Evolutionary conservation across 2,113 vertebrate species (phyloP), one percentile per base, ranked within the genome.

Genomic region (Actenoides hombroni): DNA sequence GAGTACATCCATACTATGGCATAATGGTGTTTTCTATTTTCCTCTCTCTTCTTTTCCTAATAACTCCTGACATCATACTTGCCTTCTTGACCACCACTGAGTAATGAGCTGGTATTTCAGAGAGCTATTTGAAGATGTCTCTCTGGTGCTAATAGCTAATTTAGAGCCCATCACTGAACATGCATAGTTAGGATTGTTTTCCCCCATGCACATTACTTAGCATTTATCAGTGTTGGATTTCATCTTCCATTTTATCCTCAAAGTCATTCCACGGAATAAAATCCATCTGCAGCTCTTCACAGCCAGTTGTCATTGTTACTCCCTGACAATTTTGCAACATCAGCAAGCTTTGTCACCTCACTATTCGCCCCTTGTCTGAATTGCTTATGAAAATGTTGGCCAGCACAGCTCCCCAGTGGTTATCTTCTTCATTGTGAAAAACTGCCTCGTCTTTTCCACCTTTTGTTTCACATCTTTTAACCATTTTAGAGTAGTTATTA

Each of bases 31-130:
- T 86, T 88, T 88, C 69, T 91, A 3, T 63, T 94, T 84, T 20
- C 11, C 44, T 80, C 53, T 92, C 86, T 53, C 10, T 86, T 82
- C 73, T 71, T 73, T 71, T 89, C 69, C 77, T 82, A 81, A 91
- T 85, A 76, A 87, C 65, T 89, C 89, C 92, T 91, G 91, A 92
- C 86, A 96, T 94, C 35, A 2, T 79, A 79, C 92, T 95, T 91
- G 92, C 89, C 74, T 95, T 82, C 91, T 89, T 86, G 83, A 92
- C 73, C 69, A 89, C 39, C 64, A 54, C 57, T 64, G 80, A 89
- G 35, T 95, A 96, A 91, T 60, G 80, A 89, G 86, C 69, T 86
- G 65, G 48, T 82, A 79, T 97, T 95, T 91, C 73, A 71, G 70
- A 84, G 70, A 73, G 83, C 84, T 91, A 69, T 51, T 95, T 83